Conservation (phyloP, 2,888 invertebrate genomes). For the Lasiommata megera region DNA sequence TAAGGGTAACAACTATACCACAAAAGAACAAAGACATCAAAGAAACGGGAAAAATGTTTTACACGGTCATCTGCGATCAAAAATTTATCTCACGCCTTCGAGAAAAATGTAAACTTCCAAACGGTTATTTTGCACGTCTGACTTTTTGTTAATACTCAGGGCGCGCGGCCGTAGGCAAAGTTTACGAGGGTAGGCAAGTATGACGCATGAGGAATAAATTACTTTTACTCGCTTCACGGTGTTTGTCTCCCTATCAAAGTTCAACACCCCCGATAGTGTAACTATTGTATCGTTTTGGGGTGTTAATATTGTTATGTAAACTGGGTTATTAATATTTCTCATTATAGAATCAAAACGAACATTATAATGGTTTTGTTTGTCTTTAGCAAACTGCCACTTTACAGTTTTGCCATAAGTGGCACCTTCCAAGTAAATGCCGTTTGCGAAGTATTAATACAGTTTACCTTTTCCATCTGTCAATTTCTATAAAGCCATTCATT, state of each 20-base stretch:
- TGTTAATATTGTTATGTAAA: background rate
- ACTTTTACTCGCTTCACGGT: conserved; percentile 48
- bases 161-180: conserved; percentile 18
- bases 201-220: conserved; percentile 62
- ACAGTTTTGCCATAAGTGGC: no score
- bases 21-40: background rate
- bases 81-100: conserved; percentile 9
- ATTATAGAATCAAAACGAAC: no score
- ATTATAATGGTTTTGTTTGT: no score
- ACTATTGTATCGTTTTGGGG: conserved; percentile 17
- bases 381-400: no score
- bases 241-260: conserved; percentile 42
- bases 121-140: conserved; percentile 26
- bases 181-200: conserved; percentile 36
- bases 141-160: conserved; percentile 22
- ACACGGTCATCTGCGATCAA: background rate
- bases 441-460: no score
- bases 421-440: no score
- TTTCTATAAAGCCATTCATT: no score
- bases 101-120: conserved; percentile 16
- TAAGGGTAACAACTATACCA: background rate
- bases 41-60: background rate
- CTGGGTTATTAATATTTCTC: no score
- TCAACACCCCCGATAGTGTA: conserved; percentile 34
- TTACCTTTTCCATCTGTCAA: no score